Conservation (phyloP, 1,140 invertebrate species). For the Cyclina sinensis region DNA sequence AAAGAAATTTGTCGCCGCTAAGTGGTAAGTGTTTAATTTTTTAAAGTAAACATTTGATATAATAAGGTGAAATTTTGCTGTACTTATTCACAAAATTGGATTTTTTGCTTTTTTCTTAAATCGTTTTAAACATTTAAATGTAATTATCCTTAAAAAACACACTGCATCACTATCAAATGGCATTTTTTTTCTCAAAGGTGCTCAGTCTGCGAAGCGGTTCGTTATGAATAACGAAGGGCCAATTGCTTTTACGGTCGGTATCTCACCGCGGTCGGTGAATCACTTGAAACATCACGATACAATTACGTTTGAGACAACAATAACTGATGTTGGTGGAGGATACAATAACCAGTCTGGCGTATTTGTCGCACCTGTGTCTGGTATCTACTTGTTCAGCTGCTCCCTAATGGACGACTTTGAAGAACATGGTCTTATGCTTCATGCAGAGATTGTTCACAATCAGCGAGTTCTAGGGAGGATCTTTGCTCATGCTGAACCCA, state of each 20-base stretch:
- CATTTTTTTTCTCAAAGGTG: not conserved
- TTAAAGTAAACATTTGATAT: no score
- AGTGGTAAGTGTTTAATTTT: no score
- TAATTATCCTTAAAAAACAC: no score
- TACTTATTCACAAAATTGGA: no score
- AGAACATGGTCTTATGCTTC: not conserved
- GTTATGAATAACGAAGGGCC: conserved; percentile 14
- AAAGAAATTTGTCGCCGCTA: no score
- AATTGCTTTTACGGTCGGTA: conserved; percentile 3
- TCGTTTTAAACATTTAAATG: no score
- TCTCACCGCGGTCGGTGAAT: not conserved
- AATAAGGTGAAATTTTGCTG: no score
- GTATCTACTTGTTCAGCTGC: conserved; percentile 18
- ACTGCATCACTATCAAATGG: no score
- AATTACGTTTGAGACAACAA: not conserved
- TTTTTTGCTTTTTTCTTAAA: no score
- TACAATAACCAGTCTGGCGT: conserved; percentile 33
- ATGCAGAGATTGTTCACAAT: conserved; percentile 33
- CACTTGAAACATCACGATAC: not conserved
- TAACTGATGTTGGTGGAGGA: not conserved
- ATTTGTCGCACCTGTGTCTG: not conserved
- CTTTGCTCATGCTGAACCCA: conserved; percentile 24
- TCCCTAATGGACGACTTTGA: conserved; percentile 8
- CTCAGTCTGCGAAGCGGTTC: not conserved
- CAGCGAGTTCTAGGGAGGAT: not conserved